phyloP scores from a whole-genome alignment of 2,888 invertebrate genomes.

The Zygothrica quintamaculata region DNA sequence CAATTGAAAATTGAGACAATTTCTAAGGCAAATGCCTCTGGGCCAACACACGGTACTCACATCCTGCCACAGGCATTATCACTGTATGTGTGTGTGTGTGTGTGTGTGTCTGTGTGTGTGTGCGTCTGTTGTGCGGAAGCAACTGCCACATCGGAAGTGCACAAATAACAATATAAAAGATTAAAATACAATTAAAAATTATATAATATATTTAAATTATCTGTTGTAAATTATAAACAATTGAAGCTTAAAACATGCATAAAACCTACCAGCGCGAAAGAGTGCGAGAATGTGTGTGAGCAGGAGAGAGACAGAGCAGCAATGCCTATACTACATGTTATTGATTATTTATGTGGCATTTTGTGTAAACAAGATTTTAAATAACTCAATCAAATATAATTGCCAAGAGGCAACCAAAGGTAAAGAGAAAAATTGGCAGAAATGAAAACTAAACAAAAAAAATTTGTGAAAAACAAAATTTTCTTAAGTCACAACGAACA shows the following conservation, averaged over 20 bases:
- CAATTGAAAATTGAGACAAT: constrained; percentile 46
- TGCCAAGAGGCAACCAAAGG: constrained; percentile 21
- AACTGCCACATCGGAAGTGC: constrained; percentile 50
- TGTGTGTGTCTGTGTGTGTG: too few relatives aligned
- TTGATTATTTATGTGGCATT: constrained; percentile 50
- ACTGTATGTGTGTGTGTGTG: too few relatives aligned
- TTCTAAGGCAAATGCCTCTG: constrained; percentile 29
- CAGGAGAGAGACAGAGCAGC: background rate
- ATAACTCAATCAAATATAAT: constrained; percentile 58
- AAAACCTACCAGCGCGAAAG: too few relatives aligned
- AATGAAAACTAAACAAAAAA: constrained; percentile 8
- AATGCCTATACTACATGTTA: constrained; percentile 4
- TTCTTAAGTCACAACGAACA: too few relatives aligned
- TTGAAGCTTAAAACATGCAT: constrained; percentile 19
- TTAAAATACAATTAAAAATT: constrained; percentile 50
- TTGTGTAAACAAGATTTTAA: constrained; percentile 73
- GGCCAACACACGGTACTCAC: constrained; percentile 14
- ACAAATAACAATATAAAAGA: constrained; percentile 40
- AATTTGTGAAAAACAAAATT: constrained; percentile 1
- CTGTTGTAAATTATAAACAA: constrained; percentile 54
- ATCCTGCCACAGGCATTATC: constrained; percentile 10
- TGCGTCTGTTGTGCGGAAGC: constrained; percentile 20
- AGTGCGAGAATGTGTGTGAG: too few relatives aligned
- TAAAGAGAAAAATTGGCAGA: too few relatives aligned
- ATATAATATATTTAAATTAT: constrained; percentile 20